Conservation (phyloP, 2,888 invertebrate species). For the Poecilus cupreus region DNA sequence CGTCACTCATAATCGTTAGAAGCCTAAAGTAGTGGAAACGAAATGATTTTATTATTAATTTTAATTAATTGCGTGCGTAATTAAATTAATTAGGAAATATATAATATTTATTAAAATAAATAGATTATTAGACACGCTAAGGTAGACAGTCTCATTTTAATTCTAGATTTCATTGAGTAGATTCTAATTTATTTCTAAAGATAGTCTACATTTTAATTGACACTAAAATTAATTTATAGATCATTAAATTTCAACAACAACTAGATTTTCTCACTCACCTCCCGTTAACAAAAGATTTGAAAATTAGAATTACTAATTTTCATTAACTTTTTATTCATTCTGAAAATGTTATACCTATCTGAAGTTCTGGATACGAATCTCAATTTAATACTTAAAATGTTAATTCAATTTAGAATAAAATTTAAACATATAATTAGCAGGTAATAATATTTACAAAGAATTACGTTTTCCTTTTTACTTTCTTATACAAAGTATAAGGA, state of each 20-base stretch:
- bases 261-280: neutral
- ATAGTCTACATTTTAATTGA: constrained; percentile 23
- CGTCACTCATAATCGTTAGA: neutral
- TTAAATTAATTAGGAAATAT: constrained; percentile 23
- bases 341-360: no score
- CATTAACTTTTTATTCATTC: neutral
- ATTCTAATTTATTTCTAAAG: constrained; percentile 8
- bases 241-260: constrained; percentile 32
- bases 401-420: no score
- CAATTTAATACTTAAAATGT: no score
- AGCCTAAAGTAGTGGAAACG: neutral
- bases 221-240: constrained; percentile 28
- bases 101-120: constrained; percentile 13
- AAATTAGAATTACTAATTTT: constrained; percentile 15
- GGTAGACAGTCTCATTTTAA: neutral
- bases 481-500: no score
- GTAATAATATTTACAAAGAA: no score
- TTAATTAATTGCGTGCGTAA: constrained; percentile 18
- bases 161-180: neutral
- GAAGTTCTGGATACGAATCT: no score
- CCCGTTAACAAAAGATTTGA: neutral
- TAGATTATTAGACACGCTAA: constrained; percentile 25
- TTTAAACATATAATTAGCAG: no score
- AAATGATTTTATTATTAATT: constrained; percentile 28
- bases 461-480: no score